Conservation (phyloP, 2,797 vertebrate species). For the Remorina albescens region DNA sequence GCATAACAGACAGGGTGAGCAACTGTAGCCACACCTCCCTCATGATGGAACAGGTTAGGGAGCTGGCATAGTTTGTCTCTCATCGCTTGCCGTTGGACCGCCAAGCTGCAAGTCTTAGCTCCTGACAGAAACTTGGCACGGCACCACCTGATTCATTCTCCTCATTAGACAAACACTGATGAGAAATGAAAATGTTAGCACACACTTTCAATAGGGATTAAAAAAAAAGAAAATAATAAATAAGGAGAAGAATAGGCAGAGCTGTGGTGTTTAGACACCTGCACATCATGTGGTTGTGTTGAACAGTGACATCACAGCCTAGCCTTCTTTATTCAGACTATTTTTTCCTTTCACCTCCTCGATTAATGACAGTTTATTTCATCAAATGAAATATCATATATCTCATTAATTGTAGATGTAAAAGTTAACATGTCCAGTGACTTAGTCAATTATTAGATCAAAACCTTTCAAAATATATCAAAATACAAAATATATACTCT, state of each 20-base stretch:
- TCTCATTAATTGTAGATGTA: not conserved
- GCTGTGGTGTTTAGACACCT: slow-evolving; percentile 82
- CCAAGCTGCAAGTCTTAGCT: slow-evolving; percentile 51
- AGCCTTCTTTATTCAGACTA: slow-evolving; percentile 26
- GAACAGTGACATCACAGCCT: slow-evolving; percentile 31
- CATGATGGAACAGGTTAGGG: slow-evolving; percentile 79
- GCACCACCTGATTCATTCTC: slow-evolving; percentile 68
- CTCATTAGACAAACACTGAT: slow-evolving; percentile 80
- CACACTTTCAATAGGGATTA: slow-evolving; percentile 55
- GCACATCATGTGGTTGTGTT: slow-evolving; percentile 50
- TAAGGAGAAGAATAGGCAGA: slow-evolving; percentile 37
- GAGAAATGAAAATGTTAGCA: slow-evolving; percentile 79
- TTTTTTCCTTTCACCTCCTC: slow-evolving; percentile 26
- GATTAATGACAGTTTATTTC: slow-evolving; percentile 21
- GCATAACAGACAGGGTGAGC: slow-evolving; percentile 59
- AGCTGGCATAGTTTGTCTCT: slow-evolving; percentile 72
- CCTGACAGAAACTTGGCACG: slow-evolving; percentile 85
- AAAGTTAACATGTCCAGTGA: not conserved
- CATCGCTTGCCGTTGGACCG: slow-evolving; percentile 65
- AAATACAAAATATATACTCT: not conserved
- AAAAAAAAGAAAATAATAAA: slow-evolving; percentile 40
- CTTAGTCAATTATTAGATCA: not conserved
- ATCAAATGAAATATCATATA: slow-evolving; percentile 19
- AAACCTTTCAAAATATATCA: too few species aligned
- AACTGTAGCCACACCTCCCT: slow-evolving; percentile 64